Evolutionary conservation across 2,113 vertebrate genomes (phyloP), one percentile per base, ranked within the genome.

Genomic region (Trichomycterus rosablanca): DNA sequence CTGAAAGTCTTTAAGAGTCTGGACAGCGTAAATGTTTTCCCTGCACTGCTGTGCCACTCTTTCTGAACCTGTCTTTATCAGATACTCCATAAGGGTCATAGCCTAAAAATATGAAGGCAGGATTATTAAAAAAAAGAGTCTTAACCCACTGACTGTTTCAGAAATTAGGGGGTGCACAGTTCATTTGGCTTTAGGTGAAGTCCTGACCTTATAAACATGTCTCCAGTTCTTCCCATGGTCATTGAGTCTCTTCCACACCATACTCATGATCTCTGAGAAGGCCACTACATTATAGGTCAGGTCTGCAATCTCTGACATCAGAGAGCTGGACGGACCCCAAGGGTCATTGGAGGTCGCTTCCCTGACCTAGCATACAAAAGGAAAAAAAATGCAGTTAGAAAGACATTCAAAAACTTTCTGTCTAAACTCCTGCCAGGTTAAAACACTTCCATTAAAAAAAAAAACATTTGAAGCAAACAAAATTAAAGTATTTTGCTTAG

Each of bases 161-260:
- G n/a, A n/a, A n/a, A n/a, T n/a, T n/a, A n/a, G n/a, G n/a, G n/a
- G n/a, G n/a, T n/a, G n/a, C n/a, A n/a, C n/a, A n/a, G 2, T 34
- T 6, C 14, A 34, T 2, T 3, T 3, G 26, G 26, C 12, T 28
- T 16, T 12, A 8, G 22, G 10, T 23, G 32, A 16, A 15, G 34
- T 45, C 5, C 85, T 64, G 12, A 93, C 91, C 89, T 94, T 94
- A 82, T 94, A 94, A 18, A 93, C 91, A 0, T 94, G 92, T 75
- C 92, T 85, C 92, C 92, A 94, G 84, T 94, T 94, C 82, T 93
- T 93, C 74, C 92, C 92, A 0, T 94, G 92, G 79, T 94, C 92
- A 0, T 94, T 94, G 68, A 94, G 90, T 40, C 92, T 85, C 57
- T 92, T 91, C 92, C 92, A 94, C 62, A 94, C 89, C 92, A 94